Conservation (phyloP, 1,140 invertebrate genomes). For the Drosophila simulans region DNA sequence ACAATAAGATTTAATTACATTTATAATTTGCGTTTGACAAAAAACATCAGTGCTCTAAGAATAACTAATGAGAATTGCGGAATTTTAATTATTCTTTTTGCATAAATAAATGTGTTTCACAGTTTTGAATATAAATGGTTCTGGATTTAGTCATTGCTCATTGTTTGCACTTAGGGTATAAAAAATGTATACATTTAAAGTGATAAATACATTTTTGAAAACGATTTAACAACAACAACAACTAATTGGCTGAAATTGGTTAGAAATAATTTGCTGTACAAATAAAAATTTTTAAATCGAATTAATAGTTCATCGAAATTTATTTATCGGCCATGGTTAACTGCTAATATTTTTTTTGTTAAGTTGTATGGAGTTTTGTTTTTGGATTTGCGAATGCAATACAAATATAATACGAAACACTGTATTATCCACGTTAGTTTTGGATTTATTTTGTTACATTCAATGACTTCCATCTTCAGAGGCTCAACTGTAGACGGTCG, state of each 20-base stretch:
- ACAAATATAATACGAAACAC: no score
- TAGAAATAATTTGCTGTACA: not conserved
- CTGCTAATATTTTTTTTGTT: no score
- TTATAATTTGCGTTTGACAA: slow-evolving; percentile 18
- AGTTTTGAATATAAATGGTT: not conserved
- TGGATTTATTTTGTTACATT: no score
- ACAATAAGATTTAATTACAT: slow-evolving; percentile 34
- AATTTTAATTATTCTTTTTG: slow-evolving; percentile 27
- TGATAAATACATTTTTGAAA: not conserved
- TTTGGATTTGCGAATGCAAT: no score
- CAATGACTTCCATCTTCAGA: not conserved
- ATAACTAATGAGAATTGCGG: slow-evolving; percentile 17
- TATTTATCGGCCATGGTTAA: no score
- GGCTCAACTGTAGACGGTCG: slow-evolving; percentile 23
- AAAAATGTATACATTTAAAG: no score
- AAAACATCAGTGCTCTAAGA: slow-evolving; percentile 1
- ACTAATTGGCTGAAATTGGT: not conserved
- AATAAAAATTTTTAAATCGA: not conserved
- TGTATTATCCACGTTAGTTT: no score
- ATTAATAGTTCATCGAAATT: no score
- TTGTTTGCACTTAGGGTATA: not conserved
- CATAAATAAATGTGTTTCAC: slow-evolving; percentile 4
- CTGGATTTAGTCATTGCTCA: not conserved
- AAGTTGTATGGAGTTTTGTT: no score
- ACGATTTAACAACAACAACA: not conserved